phyloP scores from a whole-genome alignment of 2,888 invertebrate species.

The Netelia virgata region DNA sequence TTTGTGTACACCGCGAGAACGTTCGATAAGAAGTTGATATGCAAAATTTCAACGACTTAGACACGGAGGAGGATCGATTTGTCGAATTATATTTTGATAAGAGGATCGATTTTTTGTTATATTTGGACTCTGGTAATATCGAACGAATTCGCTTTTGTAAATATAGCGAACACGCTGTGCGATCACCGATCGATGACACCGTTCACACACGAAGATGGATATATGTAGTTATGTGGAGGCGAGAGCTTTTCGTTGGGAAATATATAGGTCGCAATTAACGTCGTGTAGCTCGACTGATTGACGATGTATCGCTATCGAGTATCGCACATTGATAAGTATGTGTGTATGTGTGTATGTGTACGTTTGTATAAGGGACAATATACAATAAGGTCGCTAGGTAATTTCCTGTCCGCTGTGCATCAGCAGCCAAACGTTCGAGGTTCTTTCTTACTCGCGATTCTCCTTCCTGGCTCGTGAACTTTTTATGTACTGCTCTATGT shows the following conservation, averaged over 20 bases:
- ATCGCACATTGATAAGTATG: not conserved
- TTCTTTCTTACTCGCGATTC: constrained; percentile 51
- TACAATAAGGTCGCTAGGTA: constrained; percentile 82
- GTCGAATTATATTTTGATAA: not conserved
- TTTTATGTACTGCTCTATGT: constrained; percentile 1
- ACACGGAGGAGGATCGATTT: not conserved
- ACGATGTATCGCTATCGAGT: constrained; percentile 19
- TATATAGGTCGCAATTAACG: constrained; percentile 67
- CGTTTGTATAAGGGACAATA: constrained; percentile 71
- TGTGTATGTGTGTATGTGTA: no score
- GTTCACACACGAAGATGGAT: not conserved
- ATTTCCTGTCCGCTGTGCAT: constrained; percentile 79
- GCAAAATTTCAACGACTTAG: not conserved
- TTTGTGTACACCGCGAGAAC: not conserved
- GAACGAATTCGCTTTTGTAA: not conserved
- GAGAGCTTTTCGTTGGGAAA: constrained; percentile 51
- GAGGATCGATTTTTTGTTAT: not conserved
- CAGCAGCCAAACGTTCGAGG: constrained; percentile 62
- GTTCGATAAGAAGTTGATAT: constrained; percentile 6
- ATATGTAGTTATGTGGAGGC: constrained; percentile 1
- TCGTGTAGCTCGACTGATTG: constrained; percentile 38
- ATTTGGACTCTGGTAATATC: not conserved
- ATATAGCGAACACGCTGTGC: not conserved
- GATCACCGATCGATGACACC: constrained; percentile 49
- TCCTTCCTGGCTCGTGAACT: constrained; percentile 29